These are phyloP conservation scores for Pseudonaja textilis DNA, from an alignment of 2,113 vertebrate species.

Conservation along the genomic window DNA sequence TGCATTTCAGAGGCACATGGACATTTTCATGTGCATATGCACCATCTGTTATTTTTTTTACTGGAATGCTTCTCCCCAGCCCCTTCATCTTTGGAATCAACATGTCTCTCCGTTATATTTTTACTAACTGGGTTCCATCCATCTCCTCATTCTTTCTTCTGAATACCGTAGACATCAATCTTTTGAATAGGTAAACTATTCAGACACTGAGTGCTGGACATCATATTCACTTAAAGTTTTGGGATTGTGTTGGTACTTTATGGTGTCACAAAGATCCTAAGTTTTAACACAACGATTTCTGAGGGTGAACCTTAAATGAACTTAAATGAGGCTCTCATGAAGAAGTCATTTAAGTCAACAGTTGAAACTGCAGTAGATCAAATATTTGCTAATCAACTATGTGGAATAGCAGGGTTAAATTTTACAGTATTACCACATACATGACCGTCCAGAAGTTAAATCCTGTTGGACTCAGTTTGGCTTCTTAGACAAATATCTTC, in stretches of 20 bases:
- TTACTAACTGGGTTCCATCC: neutral
- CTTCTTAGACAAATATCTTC: neutral
- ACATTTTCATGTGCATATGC: neutral
- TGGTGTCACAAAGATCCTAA: neutral
- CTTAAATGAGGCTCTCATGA: neutral
- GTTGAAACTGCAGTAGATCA: neutral
- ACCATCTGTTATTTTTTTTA: neutral
- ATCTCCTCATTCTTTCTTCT: neutral
- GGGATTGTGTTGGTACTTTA: neutral
- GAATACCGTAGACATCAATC: neutral
- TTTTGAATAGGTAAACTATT: neutral
- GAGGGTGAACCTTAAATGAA: neutral
- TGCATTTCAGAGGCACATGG: neutral
- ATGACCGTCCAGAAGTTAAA: neutral
- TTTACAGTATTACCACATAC: neutral
- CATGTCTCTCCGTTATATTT: neutral
- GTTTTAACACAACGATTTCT: neutral
- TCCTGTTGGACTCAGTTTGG: neutral
- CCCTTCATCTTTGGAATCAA: neutral
- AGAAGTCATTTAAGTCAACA: neutral
- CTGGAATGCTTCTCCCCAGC: neutral
- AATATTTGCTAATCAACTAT: neutral
- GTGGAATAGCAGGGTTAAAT: neutral
- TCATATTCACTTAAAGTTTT: neutral
- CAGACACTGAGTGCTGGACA: neutral